Evolutionary conservation across 2,797 vertebrate genomes (phyloP).

Genomic region (Mus spretus): DNA sequence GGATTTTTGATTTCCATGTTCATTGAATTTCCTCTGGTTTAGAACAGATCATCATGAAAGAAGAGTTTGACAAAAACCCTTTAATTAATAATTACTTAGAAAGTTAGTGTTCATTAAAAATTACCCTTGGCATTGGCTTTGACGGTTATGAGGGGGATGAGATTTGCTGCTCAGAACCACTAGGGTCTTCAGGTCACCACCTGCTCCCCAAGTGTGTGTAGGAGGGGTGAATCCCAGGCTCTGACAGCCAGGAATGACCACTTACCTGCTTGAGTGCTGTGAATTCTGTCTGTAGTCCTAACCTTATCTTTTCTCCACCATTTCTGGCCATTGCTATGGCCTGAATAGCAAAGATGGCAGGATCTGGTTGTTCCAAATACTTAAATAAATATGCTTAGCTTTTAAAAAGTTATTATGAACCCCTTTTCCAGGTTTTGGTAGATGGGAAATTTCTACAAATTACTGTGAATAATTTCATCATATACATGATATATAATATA

Average conservation of each 20-base stretch:
- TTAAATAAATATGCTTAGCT: not conserved
- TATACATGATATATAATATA: not conserved
- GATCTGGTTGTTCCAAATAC: not conserved
- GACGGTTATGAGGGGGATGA: conserved; percentile 88
- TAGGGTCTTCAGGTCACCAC: conserved; percentile 86
- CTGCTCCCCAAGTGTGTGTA: not conserved
- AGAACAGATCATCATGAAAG: not conserved
- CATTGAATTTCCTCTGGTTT: conserved; percentile 17
- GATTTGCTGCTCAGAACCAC: conserved; percentile 90
- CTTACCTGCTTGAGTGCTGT: not conserved
- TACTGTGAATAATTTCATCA: not conserved
- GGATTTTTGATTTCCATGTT: not conserved
- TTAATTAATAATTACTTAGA: conserved; percentile 29
- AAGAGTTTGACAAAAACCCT: conserved; percentile 51
- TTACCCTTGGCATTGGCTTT: conserved; percentile 83
- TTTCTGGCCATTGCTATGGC: not conserved
- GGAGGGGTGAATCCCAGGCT: conserved; percentile 87
- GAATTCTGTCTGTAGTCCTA: not conserved
- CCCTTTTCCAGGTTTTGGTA: conserved; percentile 43
- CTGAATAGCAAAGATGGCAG: not conserved
- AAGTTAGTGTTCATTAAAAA: conserved; percentile 89
- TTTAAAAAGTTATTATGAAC: not conserved
- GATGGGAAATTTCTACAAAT: conserved; percentile 47
- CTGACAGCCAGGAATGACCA: not conserved
- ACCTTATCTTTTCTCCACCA: not conserved